phyloP scores from a whole-genome alignment of 1,140 invertebrate genomes.

The Tribolium madens region DNA sequence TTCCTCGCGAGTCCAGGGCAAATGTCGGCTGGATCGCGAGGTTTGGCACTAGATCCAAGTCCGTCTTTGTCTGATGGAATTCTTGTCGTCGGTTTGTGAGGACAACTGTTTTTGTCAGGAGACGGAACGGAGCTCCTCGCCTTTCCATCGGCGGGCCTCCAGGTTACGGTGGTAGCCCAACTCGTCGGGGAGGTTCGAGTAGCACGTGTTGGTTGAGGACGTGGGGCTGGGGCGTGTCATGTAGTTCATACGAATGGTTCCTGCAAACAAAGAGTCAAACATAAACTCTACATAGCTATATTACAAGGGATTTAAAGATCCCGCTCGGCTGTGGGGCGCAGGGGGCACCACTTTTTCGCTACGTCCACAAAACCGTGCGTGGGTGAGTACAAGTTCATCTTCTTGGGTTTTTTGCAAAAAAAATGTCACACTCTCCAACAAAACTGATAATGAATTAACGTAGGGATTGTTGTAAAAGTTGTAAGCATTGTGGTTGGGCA shows the following conservation, averaged over 20 bases:
- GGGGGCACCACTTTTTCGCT: too few relatives aligned
- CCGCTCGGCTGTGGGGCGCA: too few relatives aligned
- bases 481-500: too few relatives aligned
- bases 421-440: too few relatives aligned
- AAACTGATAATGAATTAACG: too few relatives aligned
- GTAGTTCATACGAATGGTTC: constrained; percentile 56
- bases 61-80: constrained; percentile 48
- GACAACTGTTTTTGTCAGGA: constrained; percentile 52
- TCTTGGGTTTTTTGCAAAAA: too few relatives aligned
- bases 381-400: too few relatives aligned
- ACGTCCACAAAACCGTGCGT: too few relatives aligned
- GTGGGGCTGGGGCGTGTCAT: constrained; percentile 54
- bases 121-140: constrained; percentile 51
- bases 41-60: constrained; percentile 59
- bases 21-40: constrained; percentile 51
- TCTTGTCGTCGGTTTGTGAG: constrained; percentile 1
- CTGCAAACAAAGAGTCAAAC: constrained; percentile 45
- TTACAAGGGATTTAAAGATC: too few relatives aligned
- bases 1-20: constrained; percentile 51
- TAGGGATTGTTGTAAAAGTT: too few relatives aligned
- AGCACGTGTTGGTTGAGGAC: constrained; percentile 57
- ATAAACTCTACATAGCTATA: not conserved
- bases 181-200: constrained; percentile 58
- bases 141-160: constrained; percentile 38
- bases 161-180: constrained; percentile 13